A percentile compares a stretch with the other conserved stretches of the same genome.
Conservation (phyloP, 2,888 invertebrate species). For the Eilema caniola region DNA sequence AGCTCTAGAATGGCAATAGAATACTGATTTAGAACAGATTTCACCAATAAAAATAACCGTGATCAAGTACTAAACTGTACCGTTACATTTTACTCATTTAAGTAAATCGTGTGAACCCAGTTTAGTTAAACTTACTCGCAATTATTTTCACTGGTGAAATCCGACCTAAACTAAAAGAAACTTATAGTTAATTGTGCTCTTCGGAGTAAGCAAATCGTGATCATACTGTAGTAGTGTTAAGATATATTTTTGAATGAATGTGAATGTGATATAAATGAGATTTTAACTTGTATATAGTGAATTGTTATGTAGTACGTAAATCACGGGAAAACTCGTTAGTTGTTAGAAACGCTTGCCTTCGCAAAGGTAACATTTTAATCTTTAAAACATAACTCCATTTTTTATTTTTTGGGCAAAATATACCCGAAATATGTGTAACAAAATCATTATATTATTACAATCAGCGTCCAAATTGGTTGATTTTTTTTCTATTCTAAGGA, state of each 20-base stretch:
- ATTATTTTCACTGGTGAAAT: not conserved
- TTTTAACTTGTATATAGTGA: constrained; percentile 75
- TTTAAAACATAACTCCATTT: not conserved
- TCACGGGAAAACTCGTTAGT: constrained; percentile 50
- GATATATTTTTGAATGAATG: constrained; percentile 81
- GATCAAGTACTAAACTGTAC: not conserved
- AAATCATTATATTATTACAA: not conserved
- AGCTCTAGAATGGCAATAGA: constrained; percentile 1
- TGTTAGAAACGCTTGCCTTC: constrained; percentile 51
- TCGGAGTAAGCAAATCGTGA: constrained; percentile 43
- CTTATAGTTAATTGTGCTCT: constrained; percentile 22
- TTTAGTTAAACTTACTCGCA: not conserved
- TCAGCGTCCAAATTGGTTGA: not conserved
- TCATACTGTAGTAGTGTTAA: constrained; percentile 55
- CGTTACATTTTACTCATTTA: not conserved
- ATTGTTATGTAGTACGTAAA: constrained; percentile 77
- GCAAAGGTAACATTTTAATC: constrained; percentile 31
- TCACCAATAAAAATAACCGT: not conserved
- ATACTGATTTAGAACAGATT: not conserved
- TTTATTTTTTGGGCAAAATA: not conserved
- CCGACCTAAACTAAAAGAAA: not conserved
- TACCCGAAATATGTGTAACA: not conserved
- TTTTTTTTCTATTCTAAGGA: not conserved
- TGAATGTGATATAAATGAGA: constrained; percentile 79
- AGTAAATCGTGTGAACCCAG: too few species aligned